Evolutionary conservation across 1,140 invertebrate species (phyloP).

Genomic region (Leptoteleia sp.): DNA sequence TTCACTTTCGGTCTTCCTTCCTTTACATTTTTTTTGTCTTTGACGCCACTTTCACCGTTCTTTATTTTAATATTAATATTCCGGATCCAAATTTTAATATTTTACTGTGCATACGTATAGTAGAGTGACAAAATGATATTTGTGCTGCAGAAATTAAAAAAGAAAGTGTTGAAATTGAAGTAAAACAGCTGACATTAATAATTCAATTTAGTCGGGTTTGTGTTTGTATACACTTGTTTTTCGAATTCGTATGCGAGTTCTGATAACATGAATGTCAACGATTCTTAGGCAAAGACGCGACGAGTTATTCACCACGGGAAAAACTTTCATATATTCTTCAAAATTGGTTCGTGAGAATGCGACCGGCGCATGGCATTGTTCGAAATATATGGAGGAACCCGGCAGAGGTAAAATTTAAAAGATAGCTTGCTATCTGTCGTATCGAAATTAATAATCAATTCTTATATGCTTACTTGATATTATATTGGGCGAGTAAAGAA

Average conservation of each 20-base stretch:
- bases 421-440: constrained; percentile 4
- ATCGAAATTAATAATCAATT: constrained; percentile 8
- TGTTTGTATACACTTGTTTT: constrained; percentile 15
- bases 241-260: constrained; percentile 21
- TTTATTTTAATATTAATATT: too few relatives aligned
- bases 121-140: too few relatives aligned
- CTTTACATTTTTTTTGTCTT: too few relatives aligned
- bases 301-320: constrained; percentile 30
- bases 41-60: too few relatives aligned
- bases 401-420: constrained; percentile 4
- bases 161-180: background rate
- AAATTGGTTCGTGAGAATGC: constrained; percentile 47
- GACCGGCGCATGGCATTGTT: constrained; percentile 26
- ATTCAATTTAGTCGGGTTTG: constrained; percentile 13
- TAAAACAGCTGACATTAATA: background rate
- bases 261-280: constrained; percentile 40
- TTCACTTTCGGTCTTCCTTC: too few relatives aligned
- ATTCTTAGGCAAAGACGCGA: constrained; percentile 27
- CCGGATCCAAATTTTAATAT: too few relatives aligned
- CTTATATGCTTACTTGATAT: too few relatives aligned
- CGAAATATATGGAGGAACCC: constrained; percentile 35
- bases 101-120: too few relatives aligned
- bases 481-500: too few relatives aligned
- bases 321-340: constrained; percentile 38
- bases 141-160: too few relatives aligned